Base-by-base conservation (phyloP, 2,888 invertebrate species). In the Diplazon laetatorius region DNA sequence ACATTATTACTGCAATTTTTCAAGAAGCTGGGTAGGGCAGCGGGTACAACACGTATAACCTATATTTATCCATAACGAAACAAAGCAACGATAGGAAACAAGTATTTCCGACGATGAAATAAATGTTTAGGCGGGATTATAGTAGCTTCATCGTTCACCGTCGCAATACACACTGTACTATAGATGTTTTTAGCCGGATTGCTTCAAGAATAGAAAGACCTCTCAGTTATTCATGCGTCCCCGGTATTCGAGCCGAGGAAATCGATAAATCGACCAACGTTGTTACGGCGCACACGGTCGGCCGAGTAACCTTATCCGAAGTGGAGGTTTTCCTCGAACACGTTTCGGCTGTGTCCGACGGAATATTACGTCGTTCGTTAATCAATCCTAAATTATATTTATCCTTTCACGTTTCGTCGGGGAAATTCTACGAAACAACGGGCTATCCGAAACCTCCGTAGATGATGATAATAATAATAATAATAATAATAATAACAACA, bases 241-340 rank as follows among this genome's bases (percentile, higher is more conserved):
- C 86, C 84, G 82, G 85, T 86, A 86, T 85, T 80, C 81, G 85
- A 87, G 86, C 82, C 80, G 76, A 83, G 80, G 69, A 79, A 87
- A 90, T 89, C 90, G 85, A 90, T 90, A 89, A 87, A 89, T 89
- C 87, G 89, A 88, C 82, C 84, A 71, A 73, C 80, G 39, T 6
- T 5, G 66, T 55, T 74, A 50, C 75, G 65, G 62, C 68, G 63
- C 44, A 22, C 76, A 20, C 57, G 71, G 68, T 44, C 82, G 82
- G 63, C 82, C 82, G 82, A 82, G 82, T 85, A 85, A 87, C 85
- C 84, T 85, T 83, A 86, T 78, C 75, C 30, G 39, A 6, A 20
- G 14, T 10, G 22, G 9, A 60, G 46, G 42, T 44, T 48, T 50
- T 16, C 48, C 14, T 10, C 16, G 57, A 37, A 42, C n/a, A n/a